Evolutionary conservation across 1,140 invertebrate genomes (phyloP), one percentile per base, ranked within the genome.

Genomic region (Dreissena polymorpha): DNA sequence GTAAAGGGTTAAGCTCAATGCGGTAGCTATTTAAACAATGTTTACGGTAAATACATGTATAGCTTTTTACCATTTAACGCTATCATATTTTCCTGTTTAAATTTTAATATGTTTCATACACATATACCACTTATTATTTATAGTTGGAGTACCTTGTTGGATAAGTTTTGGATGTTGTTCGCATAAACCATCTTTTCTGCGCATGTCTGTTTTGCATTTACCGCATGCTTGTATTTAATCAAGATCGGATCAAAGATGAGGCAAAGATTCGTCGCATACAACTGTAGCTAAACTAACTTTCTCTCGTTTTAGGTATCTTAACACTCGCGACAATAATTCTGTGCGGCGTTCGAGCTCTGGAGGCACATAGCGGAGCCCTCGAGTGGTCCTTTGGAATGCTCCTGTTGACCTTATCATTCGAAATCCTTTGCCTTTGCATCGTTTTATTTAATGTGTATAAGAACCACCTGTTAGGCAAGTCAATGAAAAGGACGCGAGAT

Each of bases 341-440:
- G 14, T 64, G 53, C 51, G 78, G 55, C 21, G 49, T 73, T 12
- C 25, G 39, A 39, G 70, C 68, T 25, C 21, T 53, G 55, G 39
- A 50, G 18, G 69, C 23, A 10, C 70, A 27, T 23, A 50, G 51
- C 10, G 60, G 60, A 27, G 27, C 16, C 10, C 70, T 81, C 14
- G 78, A 81, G 53, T 81, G 78, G 78, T 72, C 78, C 63, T 81
- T 72, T 71, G 78, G 78, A 49, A 63, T 81, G 39, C 60, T 50
- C 65, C 69, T 81, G 18, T 69, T 81, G 10, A 14, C 78, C 3
- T 60, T 81, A 0, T 68, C 51, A 5, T 81, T 81, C 51, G 12
- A 71, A 51, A 63, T 81, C 10, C 29, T 81, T 67, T 81, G 78
- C 55, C 21, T 49, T 27, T 53, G 51, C 13, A 39, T 81, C 18